Percentiles rank a stretch among this genome's conserved stretches.
Conservation (phyloP, 2,888 invertebrate genomes). For the Atethmia centrago region DNA sequence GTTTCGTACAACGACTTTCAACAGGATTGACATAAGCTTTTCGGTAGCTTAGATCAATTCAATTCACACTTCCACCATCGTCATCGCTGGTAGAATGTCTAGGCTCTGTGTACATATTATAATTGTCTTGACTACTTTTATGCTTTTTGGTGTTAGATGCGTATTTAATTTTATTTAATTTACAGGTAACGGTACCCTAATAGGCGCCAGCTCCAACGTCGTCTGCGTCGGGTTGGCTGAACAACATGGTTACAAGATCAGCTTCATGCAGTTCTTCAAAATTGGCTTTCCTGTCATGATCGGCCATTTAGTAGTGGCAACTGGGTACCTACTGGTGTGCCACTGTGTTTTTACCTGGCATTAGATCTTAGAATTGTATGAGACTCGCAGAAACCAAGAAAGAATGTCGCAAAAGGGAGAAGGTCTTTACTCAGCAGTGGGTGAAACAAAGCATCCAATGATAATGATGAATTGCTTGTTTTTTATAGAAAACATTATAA, state of each 20-base stretch:
- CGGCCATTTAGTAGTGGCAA: constrained; percentile 84
- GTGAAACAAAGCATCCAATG: background rate
- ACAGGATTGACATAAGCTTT: too few species aligned
- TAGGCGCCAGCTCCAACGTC: constrained; percentile 98
- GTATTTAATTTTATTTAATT: constrained; percentile 1
- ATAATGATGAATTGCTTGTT: too few species aligned
- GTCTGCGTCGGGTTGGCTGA: constrained; percentile 98
- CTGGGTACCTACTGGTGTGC: constrained; percentile 22
- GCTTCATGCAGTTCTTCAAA: constrained; percentile 96
- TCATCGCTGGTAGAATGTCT: too few species aligned
- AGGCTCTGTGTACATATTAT: too few species aligned
- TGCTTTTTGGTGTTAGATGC: too few species aligned
- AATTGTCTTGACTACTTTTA: too few species aligned
- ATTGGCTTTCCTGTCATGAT: constrained; percentile 96
- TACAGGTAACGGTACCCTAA: constrained; percentile 96
- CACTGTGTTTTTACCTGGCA: constrained; percentile 39
- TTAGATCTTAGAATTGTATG: background rate
- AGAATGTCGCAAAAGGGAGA: background rate
- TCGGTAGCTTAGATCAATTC: too few species aligned
- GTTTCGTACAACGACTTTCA: too few species aligned
- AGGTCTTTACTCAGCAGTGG: background rate
- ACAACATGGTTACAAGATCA: constrained; percentile 97
- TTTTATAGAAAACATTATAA: too few species aligned
- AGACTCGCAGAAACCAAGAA: background rate
- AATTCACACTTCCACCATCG: too few species aligned